phyloP scores from a whole-genome alignment of 2,888 invertebrate genomes.

The Sarcophaga caerulescens region DNA sequence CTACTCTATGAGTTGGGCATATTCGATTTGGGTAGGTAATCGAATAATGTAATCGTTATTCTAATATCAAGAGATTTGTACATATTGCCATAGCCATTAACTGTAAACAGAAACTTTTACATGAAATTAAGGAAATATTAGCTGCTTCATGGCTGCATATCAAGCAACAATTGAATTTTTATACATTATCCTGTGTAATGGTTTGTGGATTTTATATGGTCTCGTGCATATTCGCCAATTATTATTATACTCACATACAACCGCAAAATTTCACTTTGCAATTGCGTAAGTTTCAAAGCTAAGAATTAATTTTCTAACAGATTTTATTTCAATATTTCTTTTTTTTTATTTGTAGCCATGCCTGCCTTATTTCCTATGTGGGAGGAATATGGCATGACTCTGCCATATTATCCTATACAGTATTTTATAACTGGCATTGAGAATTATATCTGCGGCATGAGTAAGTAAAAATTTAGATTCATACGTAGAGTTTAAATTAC shows the following conservation, averaged over 20 bases:
- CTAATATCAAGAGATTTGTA: too few species aligned
- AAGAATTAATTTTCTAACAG: not conserved
- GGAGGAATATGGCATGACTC: conserved; percentile 63
- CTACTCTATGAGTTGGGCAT: conserved; percentile 51
- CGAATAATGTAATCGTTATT: not conserved
- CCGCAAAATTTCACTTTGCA: conserved; percentile 63
- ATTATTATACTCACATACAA: conserved; percentile 56
- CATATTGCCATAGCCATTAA: conserved; percentile 31
- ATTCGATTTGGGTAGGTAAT: conserved; percentile 56
- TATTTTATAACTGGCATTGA: conserved; percentile 57
- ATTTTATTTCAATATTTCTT: not conserved
- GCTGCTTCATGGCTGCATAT: conserved; percentile 48
- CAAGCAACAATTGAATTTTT: conserved; percentile 57
- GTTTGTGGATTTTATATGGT: conserved; percentile 63
- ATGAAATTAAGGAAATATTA: conserved; percentile 50
- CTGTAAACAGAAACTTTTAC: conserved; percentile 50
- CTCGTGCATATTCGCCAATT: conserved; percentile 54
- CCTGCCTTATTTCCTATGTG: conserved; percentile 65
- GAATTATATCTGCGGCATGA: conserved; percentile 62
- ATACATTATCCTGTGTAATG: conserved; percentile 42
- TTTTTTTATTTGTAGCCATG: conserved; percentile 33
- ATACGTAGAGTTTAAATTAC: not conserved
- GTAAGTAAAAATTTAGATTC: conserved; percentile 49
- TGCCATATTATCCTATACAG: conserved; percentile 61
- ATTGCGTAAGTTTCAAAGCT: conserved; percentile 51